These are phyloP conservation scores for Chanos chanos DNA, from an alignment of 2,797 vertebrate genomes.

Conservation along the genomic window DNA sequence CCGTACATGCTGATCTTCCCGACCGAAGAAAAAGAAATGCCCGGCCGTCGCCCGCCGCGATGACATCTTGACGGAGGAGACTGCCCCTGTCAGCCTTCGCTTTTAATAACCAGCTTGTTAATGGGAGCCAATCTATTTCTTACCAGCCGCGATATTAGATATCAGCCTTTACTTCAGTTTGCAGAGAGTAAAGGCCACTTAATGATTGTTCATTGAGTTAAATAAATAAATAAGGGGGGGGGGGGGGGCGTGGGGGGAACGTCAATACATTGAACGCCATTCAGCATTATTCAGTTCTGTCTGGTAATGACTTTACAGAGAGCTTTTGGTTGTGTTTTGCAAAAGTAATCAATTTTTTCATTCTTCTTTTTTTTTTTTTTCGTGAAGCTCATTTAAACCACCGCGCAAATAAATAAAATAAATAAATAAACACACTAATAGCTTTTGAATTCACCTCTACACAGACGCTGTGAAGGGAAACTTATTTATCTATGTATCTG, in stretches of 20 bases:
- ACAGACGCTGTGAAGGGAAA: no score
- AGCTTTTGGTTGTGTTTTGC: conserved; percentile 5
- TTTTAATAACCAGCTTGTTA: conserved; percentile 31
- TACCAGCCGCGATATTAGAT: conserved; percentile 18
- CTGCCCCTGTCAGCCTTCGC: neutral
- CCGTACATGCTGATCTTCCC: neutral
- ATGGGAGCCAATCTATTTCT: conserved; percentile 23
- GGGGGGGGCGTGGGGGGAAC: no score
- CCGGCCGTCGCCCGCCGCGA: no score
- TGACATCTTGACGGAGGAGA: neutral
- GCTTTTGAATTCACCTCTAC: no score
- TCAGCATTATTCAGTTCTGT: neutral
- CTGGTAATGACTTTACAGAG: conserved; percentile 1
- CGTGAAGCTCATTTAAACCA: neutral
- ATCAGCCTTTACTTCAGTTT: conserved; percentile 14
- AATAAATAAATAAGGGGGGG: no score
- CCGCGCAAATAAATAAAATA: neutral
- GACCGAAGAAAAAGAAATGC: no score
- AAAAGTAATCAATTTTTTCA: neutral
- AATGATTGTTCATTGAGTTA: neutral
- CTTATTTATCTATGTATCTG: no score
- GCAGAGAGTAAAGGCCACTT: neutral
- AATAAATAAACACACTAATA: no score
- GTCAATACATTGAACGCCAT: neutral
- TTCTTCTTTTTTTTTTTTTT: neutral